Percentiles rank a stretch among this genome's conserved stretches.
phyloP scores from a whole-genome alignment of 2,797 vertebrate species.

The Oryzias sinensis region DNA sequence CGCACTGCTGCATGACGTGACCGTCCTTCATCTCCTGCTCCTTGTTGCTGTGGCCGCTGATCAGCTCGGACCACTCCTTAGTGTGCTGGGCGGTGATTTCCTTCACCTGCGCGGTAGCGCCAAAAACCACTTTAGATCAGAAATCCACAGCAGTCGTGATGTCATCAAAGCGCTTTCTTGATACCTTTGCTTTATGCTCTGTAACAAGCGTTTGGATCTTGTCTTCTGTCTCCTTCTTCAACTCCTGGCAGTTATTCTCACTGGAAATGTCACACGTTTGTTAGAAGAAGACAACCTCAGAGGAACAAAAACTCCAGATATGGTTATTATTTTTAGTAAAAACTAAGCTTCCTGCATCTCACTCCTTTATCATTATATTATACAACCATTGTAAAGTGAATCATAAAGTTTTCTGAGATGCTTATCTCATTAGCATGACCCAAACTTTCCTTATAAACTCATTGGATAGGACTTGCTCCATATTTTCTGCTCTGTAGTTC shows the following conservation, averaged over 20 bases:
- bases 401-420: too few relatives aligned
- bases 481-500: too few relatives aligned
- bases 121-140: not conserved
- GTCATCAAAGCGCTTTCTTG: not conserved
- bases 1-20: conserved; percentile 93
- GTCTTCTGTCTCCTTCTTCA: conserved; percentile 97
- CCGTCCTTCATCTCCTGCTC: conserved; percentile 90
- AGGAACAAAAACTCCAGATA: too few relatives aligned
- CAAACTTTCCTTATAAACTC: too few relatives aligned
- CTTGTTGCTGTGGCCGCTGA: conserved; percentile 87
- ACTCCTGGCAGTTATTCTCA: conserved; percentile 94
- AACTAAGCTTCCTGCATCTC: too few relatives aligned
- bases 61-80: conserved; percentile 97
- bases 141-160: too few relatives aligned
- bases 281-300: too few relatives aligned
- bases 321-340: too few relatives aligned
- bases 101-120: conserved; percentile 81
- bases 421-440: too few relatives aligned
- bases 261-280: conserved; percentile 60
- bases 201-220: conserved; percentile 90
- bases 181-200: conserved; percentile 97
- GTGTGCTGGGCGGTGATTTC: conserved; percentile 96
- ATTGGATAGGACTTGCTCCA: too few relatives aligned
- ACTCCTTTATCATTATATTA: too few relatives aligned
- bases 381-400: too few relatives aligned